phyloP scores from a whole-genome alignment of 2,888 invertebrate genomes.

The Melinaea marsaeus region DNA sequence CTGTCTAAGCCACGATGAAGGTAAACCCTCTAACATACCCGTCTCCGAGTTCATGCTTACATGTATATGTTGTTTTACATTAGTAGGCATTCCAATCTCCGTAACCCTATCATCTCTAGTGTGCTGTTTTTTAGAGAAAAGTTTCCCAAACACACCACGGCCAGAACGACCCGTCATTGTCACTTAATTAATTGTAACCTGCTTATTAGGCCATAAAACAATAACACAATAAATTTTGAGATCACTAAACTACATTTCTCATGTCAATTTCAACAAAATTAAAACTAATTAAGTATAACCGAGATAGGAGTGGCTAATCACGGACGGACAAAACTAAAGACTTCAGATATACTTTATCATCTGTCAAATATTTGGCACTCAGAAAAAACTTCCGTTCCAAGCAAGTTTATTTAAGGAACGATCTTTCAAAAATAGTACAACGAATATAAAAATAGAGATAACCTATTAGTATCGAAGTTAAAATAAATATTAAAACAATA shows the following conservation, averaged over 20 bases:
- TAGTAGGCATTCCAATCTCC: slow-evolving; percentile 89
- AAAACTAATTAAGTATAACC: slow-evolving; percentile 48
- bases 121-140: slow-evolving; percentile 68
- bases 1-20: slow-evolving; percentile 87
- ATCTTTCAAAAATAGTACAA: too few relatives aligned
- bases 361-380: slow-evolving; percentile 32
- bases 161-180: slow-evolving; percentile 73
- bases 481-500: too few relatives aligned
- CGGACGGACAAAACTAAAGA: slow-evolving; percentile 57
- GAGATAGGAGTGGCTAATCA: slow-evolving; percentile 70
- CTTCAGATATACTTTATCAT: slow-evolving; percentile 32
- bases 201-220: slow-evolving; percentile 32
- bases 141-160: slow-evolving; percentile 71
- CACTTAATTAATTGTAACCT: slow-evolving; percentile 43
- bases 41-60: slow-evolving; percentile 90
- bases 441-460: too few relatives aligned
- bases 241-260: slow-evolving; percentile 58
- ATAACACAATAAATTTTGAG: slow-evolving; percentile 43
- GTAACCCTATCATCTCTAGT: slow-evolving; percentile 75
- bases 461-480: too few relatives aligned
- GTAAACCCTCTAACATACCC: slow-evolving; percentile 91
- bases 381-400: slow-evolving; percentile 21
- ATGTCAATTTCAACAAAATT: slow-evolving; percentile 43
- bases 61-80: slow-evolving; percentile 91
- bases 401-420: slow-evolving; percentile 12